Percentiles rank a stretch among this genome's conserved stretches.
phyloP scores from a whole-genome alignment of 1,140 invertebrate species.

The Platyscapa corneri region DNA sequence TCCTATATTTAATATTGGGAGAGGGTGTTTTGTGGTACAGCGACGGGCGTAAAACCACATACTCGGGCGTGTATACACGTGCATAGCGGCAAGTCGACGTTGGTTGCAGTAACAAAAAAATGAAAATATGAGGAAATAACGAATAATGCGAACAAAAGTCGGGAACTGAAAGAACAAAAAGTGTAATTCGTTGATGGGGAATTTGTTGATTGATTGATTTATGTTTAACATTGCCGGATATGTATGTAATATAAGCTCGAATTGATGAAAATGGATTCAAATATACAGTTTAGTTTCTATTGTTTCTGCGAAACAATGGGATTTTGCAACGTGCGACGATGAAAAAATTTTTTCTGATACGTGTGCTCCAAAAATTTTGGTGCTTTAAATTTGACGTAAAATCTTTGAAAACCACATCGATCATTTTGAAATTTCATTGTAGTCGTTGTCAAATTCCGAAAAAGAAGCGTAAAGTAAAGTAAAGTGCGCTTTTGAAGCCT shows the following conservation, averaged over 20 bases:
- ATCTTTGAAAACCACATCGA: too few relatives aligned
- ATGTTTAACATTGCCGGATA: background rate
- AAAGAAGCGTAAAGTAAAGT: too few relatives aligned
- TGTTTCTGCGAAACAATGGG: background rate
- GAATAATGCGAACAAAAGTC: background rate
- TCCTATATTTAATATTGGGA: background rate
- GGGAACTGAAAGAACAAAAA: background rate
- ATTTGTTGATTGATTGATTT: conserved; percentile 18
- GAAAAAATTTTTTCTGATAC: background rate
- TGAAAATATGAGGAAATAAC: too few relatives aligned
- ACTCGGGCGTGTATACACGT: background rate
- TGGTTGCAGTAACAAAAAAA: background rate
- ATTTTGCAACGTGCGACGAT: background rate
- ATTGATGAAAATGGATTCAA: conserved; percentile 23
- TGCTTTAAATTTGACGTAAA: background rate
- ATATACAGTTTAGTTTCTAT: background rate
- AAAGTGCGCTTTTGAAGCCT: too few relatives aligned
- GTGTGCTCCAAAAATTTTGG: background rate
- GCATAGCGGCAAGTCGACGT: background rate
- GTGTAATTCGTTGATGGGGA: background rate
- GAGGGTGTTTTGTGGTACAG: background rate
- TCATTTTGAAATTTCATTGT: too few relatives aligned
- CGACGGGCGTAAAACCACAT: background rate
- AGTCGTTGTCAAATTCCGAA: too few relatives aligned
- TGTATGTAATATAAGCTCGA: background rate